Conservation (phyloP, 2,797 vertebrate species). For the Pangasius larnaudii region DNA sequence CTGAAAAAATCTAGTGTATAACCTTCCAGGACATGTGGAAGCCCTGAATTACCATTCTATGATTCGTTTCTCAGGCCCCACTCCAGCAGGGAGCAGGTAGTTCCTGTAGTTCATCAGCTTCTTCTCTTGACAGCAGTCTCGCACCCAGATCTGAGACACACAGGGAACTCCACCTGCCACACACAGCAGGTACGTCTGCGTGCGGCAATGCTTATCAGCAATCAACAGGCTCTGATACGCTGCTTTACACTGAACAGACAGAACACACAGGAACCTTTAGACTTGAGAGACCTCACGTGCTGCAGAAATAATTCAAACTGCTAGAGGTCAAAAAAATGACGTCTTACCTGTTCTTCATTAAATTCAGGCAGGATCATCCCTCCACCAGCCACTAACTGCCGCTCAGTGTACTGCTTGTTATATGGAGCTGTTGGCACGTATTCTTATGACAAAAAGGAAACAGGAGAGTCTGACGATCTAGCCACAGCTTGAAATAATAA, state of each 20-base stretch:
- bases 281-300: not conserved
- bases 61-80: conserved; percentile 84
- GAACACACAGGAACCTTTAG: not conserved
- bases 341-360: conserved; percentile 90
- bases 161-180: conserved; percentile 94
- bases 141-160: conserved; percentile 94
- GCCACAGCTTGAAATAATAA: not conserved
- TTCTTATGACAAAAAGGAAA: conserved; percentile 71
- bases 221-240: conserved; percentile 94
- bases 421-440: conserved; percentile 85
- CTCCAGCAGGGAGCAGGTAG: conserved; percentile 92
- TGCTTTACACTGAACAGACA: conserved; percentile 83
- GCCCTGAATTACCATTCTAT: conserved; percentile 86
- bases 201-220: conserved; percentile 93
- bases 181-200: conserved; percentile 92
- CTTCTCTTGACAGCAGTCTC: conserved; percentile 94
- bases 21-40: not conserved
- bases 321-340: not conserved
- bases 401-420: conserved; percentile 86
- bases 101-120: conserved; percentile 93
- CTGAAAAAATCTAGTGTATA: not conserved
- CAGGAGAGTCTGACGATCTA: not conserved
- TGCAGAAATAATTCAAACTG: not conserved
- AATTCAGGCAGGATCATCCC: conserved; percentile 93
- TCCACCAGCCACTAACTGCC: conserved; percentile 90